Evolutionary conservation across 1,140 invertebrate genomes (phyloP), one percentile per base, ranked within the genome.

Genomic region (Drosophila pallidifrons): DNA sequence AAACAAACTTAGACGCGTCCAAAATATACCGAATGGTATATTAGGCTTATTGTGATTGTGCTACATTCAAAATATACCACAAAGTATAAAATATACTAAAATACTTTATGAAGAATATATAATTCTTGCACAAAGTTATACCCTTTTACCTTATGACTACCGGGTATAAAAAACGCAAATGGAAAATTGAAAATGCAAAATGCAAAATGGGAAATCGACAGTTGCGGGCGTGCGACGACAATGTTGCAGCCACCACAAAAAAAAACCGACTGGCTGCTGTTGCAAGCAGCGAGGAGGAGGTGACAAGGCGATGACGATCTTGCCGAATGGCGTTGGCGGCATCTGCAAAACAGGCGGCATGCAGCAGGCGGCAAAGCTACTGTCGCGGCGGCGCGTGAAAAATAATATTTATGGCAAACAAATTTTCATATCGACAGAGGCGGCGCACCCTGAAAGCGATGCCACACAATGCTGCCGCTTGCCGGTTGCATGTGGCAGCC

Each of bases 381-480:
- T 67, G 83, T 77, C 65, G 76, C 47, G 81, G 76, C 47, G 81
- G 64, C 75, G 82, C 82, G 79, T 81, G 82, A 86, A 86, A 86
- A 86, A 76, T 65, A 82, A 88, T 89, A 88, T 89, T 89, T 88
- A 89, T 89, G 83, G 85, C 85, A 89, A 89, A 89, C 85, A 88
- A 88, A 88, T 88, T 88, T 88, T 82, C 81, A 78, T 78, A 87
- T 87, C 83, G 83, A 87, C 83, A 83, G 83, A 70, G 78, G 20
- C 32, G 73, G 77, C 77, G 61, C 77, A 76, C 61, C 73, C 63
- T 25, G 20, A 25, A 25, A 67, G 66, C 81, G 71, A 60, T 73
- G 70, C 70, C 43, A 51, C 61, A 64, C 35, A 41, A 32, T 54
- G n/a, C 8, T 4, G 61, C 61, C 41, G 16, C 61, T 41, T 46